Conservation (phyloP, 2,797 vertebrate genomes). For the Danio jaintianensis region DNA sequence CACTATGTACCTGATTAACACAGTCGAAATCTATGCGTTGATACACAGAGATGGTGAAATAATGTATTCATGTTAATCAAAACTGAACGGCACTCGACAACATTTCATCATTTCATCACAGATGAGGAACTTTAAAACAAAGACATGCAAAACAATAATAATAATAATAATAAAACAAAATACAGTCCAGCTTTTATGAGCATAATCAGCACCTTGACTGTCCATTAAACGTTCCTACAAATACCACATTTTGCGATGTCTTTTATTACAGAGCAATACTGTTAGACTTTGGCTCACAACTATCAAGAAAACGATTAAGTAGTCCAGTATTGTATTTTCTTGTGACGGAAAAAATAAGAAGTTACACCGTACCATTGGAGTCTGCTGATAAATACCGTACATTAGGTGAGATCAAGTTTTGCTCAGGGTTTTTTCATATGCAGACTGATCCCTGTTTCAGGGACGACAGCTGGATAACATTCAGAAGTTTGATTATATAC, state of each 20-base stretch:
- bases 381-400: conserved; percentile 43
- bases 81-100: conserved; percentile 29
- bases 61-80: conserved; percentile 12
- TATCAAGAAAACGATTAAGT: conserved; percentile 1
- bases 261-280: conserved; percentile 51
- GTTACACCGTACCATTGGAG: conserved; percentile 33
- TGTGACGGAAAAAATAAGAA: background rate
- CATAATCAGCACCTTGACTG: background rate
- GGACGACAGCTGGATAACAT: conserved; percentile 52
- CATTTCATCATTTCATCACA: conserved; percentile 17
- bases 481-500: conserved; percentile 72
- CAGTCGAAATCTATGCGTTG: conserved; percentile 28
- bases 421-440: conserved; percentile 29
- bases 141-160: conserved; percentile 34
- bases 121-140: conserved; percentile 12
- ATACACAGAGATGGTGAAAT: conserved; percentile 24
- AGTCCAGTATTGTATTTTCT: conserved; percentile 8
- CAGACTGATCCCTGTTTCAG: conserved; percentile 44
- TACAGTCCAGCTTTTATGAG: conserved; percentile 23
- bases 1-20: conserved; percentile 22
- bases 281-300: conserved; percentile 46
- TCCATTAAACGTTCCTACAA: conserved; percentile 10
- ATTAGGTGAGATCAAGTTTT: conserved; percentile 43
- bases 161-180: conserved; percentile 13
- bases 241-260: background rate